phyloP scores from a whole-genome alignment of 2,797 vertebrate species.

The Naso thynnoides region DNA sequence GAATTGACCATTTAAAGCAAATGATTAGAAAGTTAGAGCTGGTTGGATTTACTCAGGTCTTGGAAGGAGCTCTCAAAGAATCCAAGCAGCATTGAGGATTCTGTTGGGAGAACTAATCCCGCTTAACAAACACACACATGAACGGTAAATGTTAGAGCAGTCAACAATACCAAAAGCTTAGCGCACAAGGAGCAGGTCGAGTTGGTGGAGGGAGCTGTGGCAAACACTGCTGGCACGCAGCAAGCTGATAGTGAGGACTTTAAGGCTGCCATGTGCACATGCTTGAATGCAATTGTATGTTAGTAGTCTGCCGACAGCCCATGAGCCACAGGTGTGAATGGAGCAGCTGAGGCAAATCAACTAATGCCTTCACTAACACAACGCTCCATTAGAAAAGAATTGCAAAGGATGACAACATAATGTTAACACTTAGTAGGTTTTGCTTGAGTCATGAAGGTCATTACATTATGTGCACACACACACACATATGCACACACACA shows the following conservation, averaged over 20 bases:
- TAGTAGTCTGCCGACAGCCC: slow-evolving; percentile 8
- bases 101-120: slow-evolving; percentile 2
- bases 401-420: slow-evolving; percentile 34
- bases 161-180: slow-evolving; percentile 19
- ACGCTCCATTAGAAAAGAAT: slow-evolving; percentile 22
- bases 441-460: slow-evolving; percentile 22
- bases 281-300: slow-evolving; percentile 19
- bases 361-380: slow-evolving; percentile 26
- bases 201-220: slow-evolving; percentile 14
- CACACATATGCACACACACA: slow-evolving; percentile 1
- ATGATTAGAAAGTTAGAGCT: neutral
- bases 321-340: slow-evolving; percentile 33
- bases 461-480: slow-evolving; percentile 4
- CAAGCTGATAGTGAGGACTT: slow-evolving; percentile 10
- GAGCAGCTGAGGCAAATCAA: slow-evolving; percentile 25
- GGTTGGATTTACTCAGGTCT: neutral
- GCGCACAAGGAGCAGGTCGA: slow-evolving; percentile 10
- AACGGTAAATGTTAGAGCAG: slow-evolving; percentile 1
- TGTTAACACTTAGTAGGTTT: slow-evolving; percentile 22
- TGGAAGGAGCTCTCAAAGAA: slow-evolving; percentile 4
- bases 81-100: slow-evolving; percentile 1
- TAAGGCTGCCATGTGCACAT: slow-evolving; percentile 13
- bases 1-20: neutral
- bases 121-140: slow-evolving; percentile 21
- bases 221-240: slow-evolving; percentile 15